Evolutionary conservation across 2,797 vertebrate species (phyloP), one percentile per base, ranked within the genome.

Genomic region (Carapus acus): DNA sequence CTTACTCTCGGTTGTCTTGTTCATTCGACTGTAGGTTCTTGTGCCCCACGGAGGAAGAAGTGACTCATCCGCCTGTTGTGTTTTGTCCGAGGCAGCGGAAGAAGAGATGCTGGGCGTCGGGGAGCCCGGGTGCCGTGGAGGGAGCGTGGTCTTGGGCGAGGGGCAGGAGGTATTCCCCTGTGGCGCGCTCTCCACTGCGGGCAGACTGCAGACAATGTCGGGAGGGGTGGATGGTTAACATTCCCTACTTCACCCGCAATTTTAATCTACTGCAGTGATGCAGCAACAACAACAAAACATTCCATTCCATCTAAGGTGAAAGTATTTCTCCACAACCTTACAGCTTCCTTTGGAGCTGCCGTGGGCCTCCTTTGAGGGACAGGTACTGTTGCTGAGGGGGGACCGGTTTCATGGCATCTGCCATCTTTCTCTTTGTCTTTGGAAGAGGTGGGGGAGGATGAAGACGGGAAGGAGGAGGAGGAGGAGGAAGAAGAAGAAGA

Each of bases 1-100:
- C 90, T 90, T 79, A 93, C 91, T 88, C 27, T 85, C 73, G 60
- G 79, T 79, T 75, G 88, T 92, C 85, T 87, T 92, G 77, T 88
- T 52, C 15, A 67, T 73, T 23, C 74, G 73, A 44, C 79, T 79
- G 71, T 81, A 87, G 58, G 88, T 85, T 79, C 86, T 89, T 13
- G 77, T 74, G 56, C 85, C 80, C 12, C 67, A 61, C 23, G 60
- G 55, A 34, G 71, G 54, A 54, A 49, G 55, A 8, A 38, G 54
- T 36, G 55, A 40, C 23, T 74, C 60, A 49, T 33, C 67, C 12
- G 55, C 37, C 39, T 58, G 59, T 27, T 51, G 18, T 58, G 49
- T 43, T 67, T 83, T 86, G 74, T 88, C 58, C 51, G 67, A 19
- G 19, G 55, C 18, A 33, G 54, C 63, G 34, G 40, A 40, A 2